Conservation (phyloP, 1,140 invertebrate genomes). For the Drosophila ercepeae region DNA sequence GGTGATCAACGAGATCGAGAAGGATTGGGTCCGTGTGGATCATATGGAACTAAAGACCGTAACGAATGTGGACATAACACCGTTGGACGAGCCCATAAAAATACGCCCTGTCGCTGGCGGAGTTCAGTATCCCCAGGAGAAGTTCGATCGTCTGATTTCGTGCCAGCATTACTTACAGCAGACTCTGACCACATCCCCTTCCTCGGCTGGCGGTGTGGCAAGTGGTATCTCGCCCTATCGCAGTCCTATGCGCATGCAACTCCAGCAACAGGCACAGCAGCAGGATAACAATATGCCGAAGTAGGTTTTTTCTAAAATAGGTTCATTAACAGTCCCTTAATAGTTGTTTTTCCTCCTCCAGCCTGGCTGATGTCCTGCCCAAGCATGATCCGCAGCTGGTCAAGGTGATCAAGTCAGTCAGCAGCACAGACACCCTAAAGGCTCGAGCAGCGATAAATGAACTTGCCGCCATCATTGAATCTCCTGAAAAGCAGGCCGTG, state of each 20-base stretch:
- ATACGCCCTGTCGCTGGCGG: constrained; percentile 81
- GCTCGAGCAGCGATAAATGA: constrained; percentile 80
- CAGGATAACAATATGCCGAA: constrained; percentile 66
- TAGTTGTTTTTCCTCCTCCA: constrained; percentile 12
- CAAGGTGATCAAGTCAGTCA: constrained; percentile 73
- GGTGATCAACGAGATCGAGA: constrained; percentile 87
- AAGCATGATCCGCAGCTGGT: constrained; percentile 81
- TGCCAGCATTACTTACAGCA: constrained; percentile 58
- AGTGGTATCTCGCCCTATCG: constrained; percentile 65
- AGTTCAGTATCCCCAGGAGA: constrained; percentile 84
- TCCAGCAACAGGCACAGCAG: constrained; percentile 39
- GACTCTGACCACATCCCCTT: constrained; percentile 51
- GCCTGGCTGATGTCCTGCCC: constrained; percentile 75
- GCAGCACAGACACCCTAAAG: constrained; percentile 72
- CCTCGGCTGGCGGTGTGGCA: constrained; percentile 31
- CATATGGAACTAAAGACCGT: constrained; percentile 83
- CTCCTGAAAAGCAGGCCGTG: constrained; percentile 81
- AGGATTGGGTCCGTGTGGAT: constrained; percentile 76
- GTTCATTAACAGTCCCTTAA: background rate
- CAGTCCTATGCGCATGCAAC: constrained; percentile 62
- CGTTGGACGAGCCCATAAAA: constrained; percentile 85
- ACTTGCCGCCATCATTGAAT: constrained; percentile 74
- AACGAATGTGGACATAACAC: constrained; percentile 84
- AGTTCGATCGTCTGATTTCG: constrained; percentile 84
- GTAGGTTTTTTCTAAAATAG: constrained; percentile 14